phyloP scores from a whole-genome alignment of 2,888 invertebrate genomes.

The Phlogophora meticulosa region DNA sequence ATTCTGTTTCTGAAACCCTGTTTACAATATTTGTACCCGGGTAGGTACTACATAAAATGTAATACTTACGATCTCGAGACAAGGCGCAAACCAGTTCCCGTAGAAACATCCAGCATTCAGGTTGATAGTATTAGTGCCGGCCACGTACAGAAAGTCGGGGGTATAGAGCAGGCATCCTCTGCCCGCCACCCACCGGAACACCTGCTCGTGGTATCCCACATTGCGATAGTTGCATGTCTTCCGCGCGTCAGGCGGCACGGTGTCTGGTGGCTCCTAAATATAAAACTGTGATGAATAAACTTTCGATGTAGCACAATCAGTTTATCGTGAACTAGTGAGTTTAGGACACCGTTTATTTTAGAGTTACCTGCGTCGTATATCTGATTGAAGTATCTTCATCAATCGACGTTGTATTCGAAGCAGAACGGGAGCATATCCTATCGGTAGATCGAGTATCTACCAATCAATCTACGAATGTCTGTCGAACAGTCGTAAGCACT shows the following conservation, averaged over 20 bases:
- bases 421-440: neutral
- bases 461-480: slow-evolving; percentile 7
- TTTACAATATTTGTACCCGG: too few relatives aligned
- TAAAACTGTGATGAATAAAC: neutral
- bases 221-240: slow-evolving; percentile 86
- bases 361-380: too few relatives aligned
- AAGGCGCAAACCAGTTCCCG: slow-evolving; percentile 81
- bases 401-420: neutral
- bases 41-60: too few relatives aligned
- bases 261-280: slow-evolving; percentile 79
- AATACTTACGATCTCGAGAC: slow-evolving; percentile 87
- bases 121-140: slow-evolving; percentile 79
- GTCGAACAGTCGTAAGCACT: neutral
- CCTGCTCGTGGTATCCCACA: slow-evolving; percentile 82
- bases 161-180: slow-evolving; percentile 85
- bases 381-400: too few relatives aligned
- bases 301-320: neutral
- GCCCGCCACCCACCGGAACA: slow-evolving; percentile 87
- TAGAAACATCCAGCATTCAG: slow-evolving; percentile 81
- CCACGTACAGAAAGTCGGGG: slow-evolving; percentile 81
- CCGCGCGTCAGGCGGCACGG: slow-evolving; percentile 71
- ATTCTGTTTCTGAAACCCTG: neutral
- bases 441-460: slow-evolving; percentile 7
- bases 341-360: too few relatives aligned
- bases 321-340: too few relatives aligned